Conservation (phyloP, 64 coral and sea anemone species). For the Pocillopora damicornis region DNA sequence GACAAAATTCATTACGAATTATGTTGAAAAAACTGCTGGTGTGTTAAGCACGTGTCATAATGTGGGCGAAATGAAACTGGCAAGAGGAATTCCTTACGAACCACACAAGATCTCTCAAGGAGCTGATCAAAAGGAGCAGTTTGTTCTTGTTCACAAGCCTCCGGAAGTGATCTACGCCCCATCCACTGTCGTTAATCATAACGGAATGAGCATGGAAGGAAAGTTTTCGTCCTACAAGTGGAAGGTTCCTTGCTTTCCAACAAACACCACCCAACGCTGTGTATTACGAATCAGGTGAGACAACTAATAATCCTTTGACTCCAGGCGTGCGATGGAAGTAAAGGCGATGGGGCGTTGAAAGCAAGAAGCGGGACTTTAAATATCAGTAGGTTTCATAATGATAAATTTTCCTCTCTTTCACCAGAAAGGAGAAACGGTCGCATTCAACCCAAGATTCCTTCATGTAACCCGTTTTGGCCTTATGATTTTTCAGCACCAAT, state of each 20-base stretch:
- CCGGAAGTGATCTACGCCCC: slow-evolving; percentile 24
- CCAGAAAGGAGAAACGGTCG: too few relatives aligned
- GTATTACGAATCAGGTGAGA: slow-evolving; percentile 32
- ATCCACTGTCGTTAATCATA: slow-evolving; percentile 30
- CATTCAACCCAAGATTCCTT: too few relatives aligned
- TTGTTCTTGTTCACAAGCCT: slow-evolving; percentile 12
- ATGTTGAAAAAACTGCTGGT: slow-evolving; percentile 18
- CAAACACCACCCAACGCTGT: slow-evolving; percentile 22
- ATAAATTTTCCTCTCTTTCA: too few relatives aligned
- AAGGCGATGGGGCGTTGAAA: too few relatives aligned
- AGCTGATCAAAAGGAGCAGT: not conserved
- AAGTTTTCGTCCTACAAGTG: slow-evolving; percentile 45
- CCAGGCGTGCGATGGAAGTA: too few relatives aligned
- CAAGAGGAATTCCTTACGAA: slow-evolving; percentile 1
- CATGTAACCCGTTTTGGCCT: too few relatives aligned
- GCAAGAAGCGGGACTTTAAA: too few relatives aligned
- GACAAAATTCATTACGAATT: slow-evolving; percentile 28
- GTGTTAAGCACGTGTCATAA: not conserved
- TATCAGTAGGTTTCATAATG: too few relatives aligned
- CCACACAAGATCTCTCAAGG: slow-evolving; percentile 20
- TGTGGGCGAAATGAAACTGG: not conserved
- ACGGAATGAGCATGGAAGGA: slow-evolving; percentile 33
- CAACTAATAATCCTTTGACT: not conserved
- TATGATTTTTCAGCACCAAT: too few relatives aligned
- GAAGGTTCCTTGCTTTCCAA: slow-evolving; percentile 34